Evolutionary conservation across 2,888 invertebrate species (phyloP).

Genomic region (Aromia moschata): DNA sequence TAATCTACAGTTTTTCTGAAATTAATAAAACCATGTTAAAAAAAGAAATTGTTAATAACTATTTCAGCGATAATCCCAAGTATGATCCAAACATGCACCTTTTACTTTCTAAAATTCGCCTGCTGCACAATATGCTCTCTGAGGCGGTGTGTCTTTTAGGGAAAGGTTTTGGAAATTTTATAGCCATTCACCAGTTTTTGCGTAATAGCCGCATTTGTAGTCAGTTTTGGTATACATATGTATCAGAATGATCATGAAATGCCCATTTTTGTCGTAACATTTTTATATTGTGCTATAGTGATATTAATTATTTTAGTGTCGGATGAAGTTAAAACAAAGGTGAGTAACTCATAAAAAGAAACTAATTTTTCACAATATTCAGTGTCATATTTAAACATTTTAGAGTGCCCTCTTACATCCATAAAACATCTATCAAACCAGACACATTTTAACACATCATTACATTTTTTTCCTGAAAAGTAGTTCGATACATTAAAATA

Average conservation of each 20-base stretch:
- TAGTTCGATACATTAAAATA: too few relatives aligned
- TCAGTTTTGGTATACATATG: slow-evolving; percentile 41
- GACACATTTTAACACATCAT: too few relatives aligned
- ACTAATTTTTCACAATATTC: too few relatives aligned
- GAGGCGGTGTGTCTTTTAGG: slow-evolving; percentile 40
- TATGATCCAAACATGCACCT: slow-evolving; percentile 29
- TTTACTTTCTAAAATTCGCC: slow-evolving; percentile 36
- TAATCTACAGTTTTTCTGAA: slow-evolving; percentile 35
- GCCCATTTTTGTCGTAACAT: slow-evolving; percentile 39
- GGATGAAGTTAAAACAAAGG: slow-evolving; percentile 39
- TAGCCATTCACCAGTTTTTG: slow-evolving; percentile 46
- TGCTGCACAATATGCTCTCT: slow-evolving; percentile 40
- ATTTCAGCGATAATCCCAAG: slow-evolving; percentile 21
- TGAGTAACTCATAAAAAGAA: too few relatives aligned
- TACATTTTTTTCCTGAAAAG: too few relatives aligned
- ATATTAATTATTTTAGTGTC: slow-evolving; percentile 37
- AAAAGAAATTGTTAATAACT: slow-evolving; percentile 25
- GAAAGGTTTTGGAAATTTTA: slow-evolving; percentile 43
- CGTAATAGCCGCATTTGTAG: slow-evolving; percentile 40
- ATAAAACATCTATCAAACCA: too few relatives aligned
- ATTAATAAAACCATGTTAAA: slow-evolving; percentile 35
- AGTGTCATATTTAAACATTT: too few relatives aligned
- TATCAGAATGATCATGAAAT: slow-evolving; percentile 20
- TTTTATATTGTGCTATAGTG: slow-evolving; percentile 36
- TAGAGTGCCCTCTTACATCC: too few relatives aligned